phyloP scores from a whole-genome alignment of 2,888 invertebrate species.

The Sceliomorpha sp. region DNA sequence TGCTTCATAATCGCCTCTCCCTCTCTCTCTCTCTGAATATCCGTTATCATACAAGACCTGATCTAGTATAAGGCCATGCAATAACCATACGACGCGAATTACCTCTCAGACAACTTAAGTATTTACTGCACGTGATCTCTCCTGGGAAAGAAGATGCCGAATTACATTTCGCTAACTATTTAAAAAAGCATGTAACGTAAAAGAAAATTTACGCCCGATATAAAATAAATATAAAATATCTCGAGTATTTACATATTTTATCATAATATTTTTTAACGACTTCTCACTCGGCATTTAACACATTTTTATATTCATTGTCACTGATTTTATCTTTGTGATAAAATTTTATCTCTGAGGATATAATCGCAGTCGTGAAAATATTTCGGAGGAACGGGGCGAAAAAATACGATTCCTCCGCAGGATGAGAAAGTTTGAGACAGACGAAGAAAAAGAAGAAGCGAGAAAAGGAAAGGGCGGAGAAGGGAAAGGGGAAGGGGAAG shows the following conservation, averaged over 20 bases:
- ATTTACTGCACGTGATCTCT: no score
- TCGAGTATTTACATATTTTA: constrained; percentile 21
- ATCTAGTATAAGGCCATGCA: no score
- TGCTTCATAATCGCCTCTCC: no score
- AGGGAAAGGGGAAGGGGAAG: background rate
- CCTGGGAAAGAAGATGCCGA: no score
- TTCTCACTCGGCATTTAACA: constrained; percentile 25
- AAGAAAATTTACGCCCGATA: constrained; percentile 17
- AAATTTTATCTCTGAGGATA: constrained; percentile 19
- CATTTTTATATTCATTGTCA: constrained; percentile 32
- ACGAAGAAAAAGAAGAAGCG: no score
- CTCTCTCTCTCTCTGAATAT: no score
- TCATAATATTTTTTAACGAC: constrained; percentile 24
- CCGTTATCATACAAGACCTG: no score
- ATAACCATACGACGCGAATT: no score
- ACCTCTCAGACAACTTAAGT: no score
- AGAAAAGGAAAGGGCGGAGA: background rate
- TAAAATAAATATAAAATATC: constrained; percentile 19
- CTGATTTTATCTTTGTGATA: constrained; percentile 25
- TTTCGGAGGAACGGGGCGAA: constrained; percentile 9
- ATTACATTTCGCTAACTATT: background rate
- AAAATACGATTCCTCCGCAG: constrained; percentile 19
- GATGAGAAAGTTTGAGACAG: constrained; percentile 3
- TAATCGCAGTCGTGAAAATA: constrained; percentile 14
- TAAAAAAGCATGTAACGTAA: constrained; percentile 3